Base-by-base conservation (phyloP, 2,888 invertebrate species). In the Sisyra terminalis region DNA sequence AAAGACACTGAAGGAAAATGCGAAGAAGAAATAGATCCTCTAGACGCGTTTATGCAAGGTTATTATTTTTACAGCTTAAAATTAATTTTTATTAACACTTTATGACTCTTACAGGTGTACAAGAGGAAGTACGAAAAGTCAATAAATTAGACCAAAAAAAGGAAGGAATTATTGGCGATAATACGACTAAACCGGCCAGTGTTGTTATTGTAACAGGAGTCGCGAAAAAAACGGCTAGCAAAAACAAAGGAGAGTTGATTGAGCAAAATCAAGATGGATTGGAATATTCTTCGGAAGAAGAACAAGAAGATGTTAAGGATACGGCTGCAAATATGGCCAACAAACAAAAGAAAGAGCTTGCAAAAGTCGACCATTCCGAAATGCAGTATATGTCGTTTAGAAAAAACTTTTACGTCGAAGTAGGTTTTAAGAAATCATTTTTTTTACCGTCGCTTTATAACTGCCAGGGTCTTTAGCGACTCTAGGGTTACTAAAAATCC, bases 191-290 rank as follows among this genome's bases (percentile, higher is more conserved):
- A 39, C 67, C 70, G 48, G 63, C 61, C n/a, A 78, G 80, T 11
- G 72, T 88, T 2, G 79, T 88, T 2, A 85, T 89, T 44, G 71
- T 89, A 2, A 83, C 85, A 0, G 88, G 88, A 5, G 78, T 86
- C 4, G 86, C 87, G 1, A 89, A 89, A 58, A 83, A 84, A 54
- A 77, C 77, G 48, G 69, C 74, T 29, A 70, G 72, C 17, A 80
- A 79, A 51, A 78, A 85, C 51, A 94, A 96, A 66, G 98, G 98
- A 42, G 97, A 98, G 64, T 66, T 98, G n/a, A 92, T 99, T 55
- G 96, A 98, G 62, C 96, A 94, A 59, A 96, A 98, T 64, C 92
- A 94, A 62, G 97, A 98, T 59, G 93, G 90, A 1, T 65, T 97
- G 47, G 98, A 93, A 67, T 96, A 97, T 65, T 94, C 94, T 0